phyloP scores from a whole-genome alignment of 2,113 vertebrate species.

The Phrynocephalus versicolor region DNA sequence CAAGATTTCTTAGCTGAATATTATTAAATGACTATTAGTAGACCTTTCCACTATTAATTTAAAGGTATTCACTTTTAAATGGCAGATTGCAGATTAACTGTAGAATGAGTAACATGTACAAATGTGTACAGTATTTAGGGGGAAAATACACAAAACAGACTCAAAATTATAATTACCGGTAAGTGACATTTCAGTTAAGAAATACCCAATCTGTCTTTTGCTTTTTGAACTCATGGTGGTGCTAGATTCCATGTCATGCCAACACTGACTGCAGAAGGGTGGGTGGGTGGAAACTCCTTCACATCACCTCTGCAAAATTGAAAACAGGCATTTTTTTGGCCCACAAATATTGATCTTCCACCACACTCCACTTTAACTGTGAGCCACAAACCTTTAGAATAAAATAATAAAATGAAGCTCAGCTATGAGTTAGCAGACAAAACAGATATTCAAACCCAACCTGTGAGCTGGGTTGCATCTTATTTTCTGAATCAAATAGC shows the following conservation, averaged over 20 bases:
- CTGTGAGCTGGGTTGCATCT: background rate
- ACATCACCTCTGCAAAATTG: background rate
- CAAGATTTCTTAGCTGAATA: background rate
- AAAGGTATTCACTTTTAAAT: background rate
- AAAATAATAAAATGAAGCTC: background rate
- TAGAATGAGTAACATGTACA: background rate
- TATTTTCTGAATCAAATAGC: background rate
- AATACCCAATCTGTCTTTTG: background rate
- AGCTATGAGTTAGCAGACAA: background rate
- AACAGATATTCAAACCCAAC: background rate
- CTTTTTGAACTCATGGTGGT: slow-evolving; percentile 6
- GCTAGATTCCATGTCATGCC: background rate
- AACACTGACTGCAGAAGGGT: background rate
- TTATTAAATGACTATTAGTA: background rate
- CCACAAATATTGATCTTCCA: background rate
- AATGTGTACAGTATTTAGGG: background rate
- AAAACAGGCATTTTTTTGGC: background rate
- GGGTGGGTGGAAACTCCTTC: too few species aligned
- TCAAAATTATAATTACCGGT: background rate
- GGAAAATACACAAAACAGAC: background rate
- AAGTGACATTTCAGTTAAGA: background rate
- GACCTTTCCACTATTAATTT: background rate
- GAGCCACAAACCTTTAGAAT: background rate
- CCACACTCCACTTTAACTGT: background rate
- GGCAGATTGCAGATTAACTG: background rate